phyloP scores from a whole-genome alignment of 2,888 invertebrate genomes.

The Microchrysa polita region DNA sequence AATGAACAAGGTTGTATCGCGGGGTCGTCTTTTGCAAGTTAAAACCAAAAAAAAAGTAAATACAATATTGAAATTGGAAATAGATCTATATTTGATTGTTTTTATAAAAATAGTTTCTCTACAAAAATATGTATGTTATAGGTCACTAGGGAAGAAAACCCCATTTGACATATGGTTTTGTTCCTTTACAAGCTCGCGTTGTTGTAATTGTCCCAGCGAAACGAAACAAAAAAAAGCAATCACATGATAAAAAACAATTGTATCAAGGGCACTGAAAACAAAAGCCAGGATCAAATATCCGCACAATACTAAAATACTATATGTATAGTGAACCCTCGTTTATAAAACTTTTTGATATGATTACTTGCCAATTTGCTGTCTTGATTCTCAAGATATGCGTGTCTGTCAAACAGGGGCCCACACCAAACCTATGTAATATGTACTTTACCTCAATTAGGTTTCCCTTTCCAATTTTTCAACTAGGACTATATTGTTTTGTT shows the following conservation, averaged over 20 bases:
- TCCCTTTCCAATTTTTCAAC: conserved; percentile 1
- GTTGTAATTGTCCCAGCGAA: too few relatives aligned
- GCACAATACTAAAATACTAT: too few relatives aligned
- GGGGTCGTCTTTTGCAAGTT: background rate
- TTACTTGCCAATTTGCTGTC: conserved; percentile 31
- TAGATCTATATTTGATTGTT: too few relatives aligned
- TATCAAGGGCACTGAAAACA: conserved; percentile 20
- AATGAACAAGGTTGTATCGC: background rate
- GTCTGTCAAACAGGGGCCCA: too few relatives aligned
- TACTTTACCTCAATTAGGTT: conserved; percentile 1
- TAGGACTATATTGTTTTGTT: too few relatives aligned
- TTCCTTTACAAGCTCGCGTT: too few relatives aligned
- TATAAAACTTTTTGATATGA: conserved; percentile 21
- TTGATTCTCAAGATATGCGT: background rate
- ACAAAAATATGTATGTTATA: too few relatives aligned
- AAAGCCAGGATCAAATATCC: background rate
- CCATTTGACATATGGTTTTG: too few relatives aligned
- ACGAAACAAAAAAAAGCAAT: too few relatives aligned
- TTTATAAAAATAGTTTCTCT: too few relatives aligned
- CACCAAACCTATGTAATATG: background rate
- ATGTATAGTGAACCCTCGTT: conserved; percentile 22
- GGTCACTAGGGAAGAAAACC: background rate
- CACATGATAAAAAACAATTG: conserved; percentile 5
- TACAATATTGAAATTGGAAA: too few relatives aligned
- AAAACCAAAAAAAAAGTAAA: too few relatives aligned